These are phyloP conservation scores for Nasonia longicornis DNA, from an alignment of 1,140 invertebrate species.

Conservation along the genomic window DNA sequence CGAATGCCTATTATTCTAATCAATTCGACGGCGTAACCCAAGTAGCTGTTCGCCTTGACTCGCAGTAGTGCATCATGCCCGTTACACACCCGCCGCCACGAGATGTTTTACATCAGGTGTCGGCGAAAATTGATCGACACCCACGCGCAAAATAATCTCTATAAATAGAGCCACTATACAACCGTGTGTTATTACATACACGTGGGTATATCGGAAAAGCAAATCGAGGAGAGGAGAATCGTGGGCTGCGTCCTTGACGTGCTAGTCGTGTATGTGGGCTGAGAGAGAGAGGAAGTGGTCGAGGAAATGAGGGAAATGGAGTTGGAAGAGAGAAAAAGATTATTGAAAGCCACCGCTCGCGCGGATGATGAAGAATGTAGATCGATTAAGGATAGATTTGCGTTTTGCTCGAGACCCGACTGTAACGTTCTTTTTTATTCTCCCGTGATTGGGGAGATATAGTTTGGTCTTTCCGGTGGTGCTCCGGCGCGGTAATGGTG, in stretches of 20 bases:
- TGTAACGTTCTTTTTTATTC: background rate
- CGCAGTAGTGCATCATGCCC: background rate
- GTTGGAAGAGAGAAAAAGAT: background rate
- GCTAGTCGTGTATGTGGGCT: background rate
- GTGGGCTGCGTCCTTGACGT: background rate
- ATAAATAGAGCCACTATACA: background rate
- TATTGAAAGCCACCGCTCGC: background rate
- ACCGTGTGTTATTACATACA: constrained; percentile 29
- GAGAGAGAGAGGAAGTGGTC: background rate
- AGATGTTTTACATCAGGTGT: background rate
- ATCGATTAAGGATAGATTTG: background rate
- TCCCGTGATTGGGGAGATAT: background rate
- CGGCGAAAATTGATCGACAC: background rate
- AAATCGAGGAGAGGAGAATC: background rate
- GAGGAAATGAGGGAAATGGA: background rate
- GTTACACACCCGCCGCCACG: background rate
- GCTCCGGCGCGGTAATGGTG: background rate
- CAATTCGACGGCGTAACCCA: constrained; percentile 16
- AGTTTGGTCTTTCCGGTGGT: background rate
- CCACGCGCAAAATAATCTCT: background rate
- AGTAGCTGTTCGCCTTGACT: constrained; percentile 16
- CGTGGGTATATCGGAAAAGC: constrained; percentile 47
- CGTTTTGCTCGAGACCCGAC: background rate
- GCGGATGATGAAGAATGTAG: background rate
- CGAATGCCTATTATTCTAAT: constrained; percentile 23